Evolutionary conservation across 2,888 invertebrate genomes (phyloP), one percentile per base, ranked within the genome.

Genomic region (Pteria penguin): DNA sequence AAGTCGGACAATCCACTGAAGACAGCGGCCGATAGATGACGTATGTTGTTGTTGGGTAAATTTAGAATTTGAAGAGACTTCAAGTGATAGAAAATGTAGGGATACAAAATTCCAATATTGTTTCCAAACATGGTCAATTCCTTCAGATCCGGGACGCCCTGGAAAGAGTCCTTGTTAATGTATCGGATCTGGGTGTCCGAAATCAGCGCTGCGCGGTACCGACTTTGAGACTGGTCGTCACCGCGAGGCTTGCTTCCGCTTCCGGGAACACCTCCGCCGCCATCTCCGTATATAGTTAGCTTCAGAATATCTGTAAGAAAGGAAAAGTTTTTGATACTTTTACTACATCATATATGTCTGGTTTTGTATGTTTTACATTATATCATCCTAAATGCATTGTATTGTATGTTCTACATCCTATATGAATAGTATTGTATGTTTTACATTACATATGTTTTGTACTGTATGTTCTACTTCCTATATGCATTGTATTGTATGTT

Each of bases 81-180:
- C 2, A 85, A 54, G 32, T 78, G 76, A 22, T 78, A 73, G 54
- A 85, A 85, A 2, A 81, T 81, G 57, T 76, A 83, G 4, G 84
- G 84, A 58, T 83, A 83, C 24, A 85, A 33, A 11, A 83, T 83
- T 5, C 80, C 73, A 5, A 85, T 72, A 58, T 82, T 80, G 66
- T 85, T 85, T 14, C 83, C 83, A n/a, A 81, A 81, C n/a, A 85
- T 76, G 24, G 81, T 82, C 26, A 85, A 57, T 52, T 85, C 80
- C 4, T 71, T 70, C 4, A 85, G 54, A 18, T 68, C 65, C 18
- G 75, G 66, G 36, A 76, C 81, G 24, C 78, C 77, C n/a, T 70
- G 62, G 73, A 83, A 85, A 18, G 84, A 80, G 45, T 77, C 75
- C 22, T 79, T 76, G 18, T 80, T 69, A 14, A 85, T 75, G 45